phyloP scores from a whole-genome alignment of 2,888 invertebrate species.

The Bedellia somnulentella region DNA sequence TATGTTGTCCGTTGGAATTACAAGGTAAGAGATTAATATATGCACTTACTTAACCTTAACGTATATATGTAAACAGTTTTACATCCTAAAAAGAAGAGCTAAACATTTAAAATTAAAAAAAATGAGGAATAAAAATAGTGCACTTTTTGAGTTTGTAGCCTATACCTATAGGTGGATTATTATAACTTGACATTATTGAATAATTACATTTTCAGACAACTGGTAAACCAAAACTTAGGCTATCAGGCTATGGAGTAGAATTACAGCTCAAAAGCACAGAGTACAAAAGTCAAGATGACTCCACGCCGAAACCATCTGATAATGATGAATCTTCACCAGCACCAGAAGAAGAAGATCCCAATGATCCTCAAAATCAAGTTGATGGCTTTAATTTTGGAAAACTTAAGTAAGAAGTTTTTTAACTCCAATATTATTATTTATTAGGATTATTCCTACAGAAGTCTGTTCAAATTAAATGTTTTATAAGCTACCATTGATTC shows the following conservation, averaged over 20 bases:
- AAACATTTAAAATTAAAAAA: too few relatives aligned
- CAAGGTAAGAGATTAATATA: conserved; percentile 53
- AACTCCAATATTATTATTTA: conserved; percentile 1
- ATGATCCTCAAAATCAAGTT: conserved; percentile 72
- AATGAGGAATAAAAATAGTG: too few relatives aligned
- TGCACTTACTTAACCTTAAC: too few relatives aligned
- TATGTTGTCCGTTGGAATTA: conserved; percentile 89
- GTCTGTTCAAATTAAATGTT: too few relatives aligned
- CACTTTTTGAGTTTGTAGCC: too few relatives aligned
- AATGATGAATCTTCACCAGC: conserved; percentile 35
- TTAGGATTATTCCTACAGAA: too few relatives aligned
- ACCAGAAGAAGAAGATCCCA: conserved; percentile 55
- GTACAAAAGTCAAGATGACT: conserved; percentile 98
- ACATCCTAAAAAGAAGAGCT: too few relatives aligned
- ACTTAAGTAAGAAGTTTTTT: conserved; percentile 68
- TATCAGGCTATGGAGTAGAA: conserved; percentile 98
- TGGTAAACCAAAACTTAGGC: conserved; percentile 62
- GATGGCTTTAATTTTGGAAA: conserved; percentile 89
- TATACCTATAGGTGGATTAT: too few relatives aligned
- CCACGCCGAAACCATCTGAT: conserved; percentile 65
- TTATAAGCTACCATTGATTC: too few relatives aligned
- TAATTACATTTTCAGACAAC: conserved; percentile 20
- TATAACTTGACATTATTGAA: too few relatives aligned
- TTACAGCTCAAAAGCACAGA: conserved; percentile 98
- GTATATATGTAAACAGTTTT: too few relatives aligned